These are phyloP conservation scores for Drosophila dives DNA, from an alignment of 2,888 invertebrate genomes.

Conservation along the genomic window DNA sequence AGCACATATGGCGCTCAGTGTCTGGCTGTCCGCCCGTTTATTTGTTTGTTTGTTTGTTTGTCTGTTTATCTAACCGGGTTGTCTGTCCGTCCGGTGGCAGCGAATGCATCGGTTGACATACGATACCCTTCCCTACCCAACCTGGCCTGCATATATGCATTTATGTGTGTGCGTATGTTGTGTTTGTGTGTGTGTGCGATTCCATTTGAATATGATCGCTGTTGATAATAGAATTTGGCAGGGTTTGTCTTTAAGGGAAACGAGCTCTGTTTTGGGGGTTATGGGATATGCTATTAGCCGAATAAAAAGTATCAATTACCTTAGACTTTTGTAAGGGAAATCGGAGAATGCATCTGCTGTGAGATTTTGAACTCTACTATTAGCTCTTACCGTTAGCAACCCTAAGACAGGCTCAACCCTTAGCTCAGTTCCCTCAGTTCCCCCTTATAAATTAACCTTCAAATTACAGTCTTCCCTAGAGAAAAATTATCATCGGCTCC, in stretches of 20 bases:
- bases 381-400: background rate
- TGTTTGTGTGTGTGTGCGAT: conserved; percentile 21
- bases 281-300: conserved; percentile 16
- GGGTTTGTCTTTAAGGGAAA: conserved; percentile 47
- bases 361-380: background rate
- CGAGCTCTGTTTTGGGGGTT: background rate
- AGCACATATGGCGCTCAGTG: conserved; percentile 70
- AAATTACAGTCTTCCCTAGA: conserved; percentile 42
- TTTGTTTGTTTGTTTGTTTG: conserved; percentile 31
- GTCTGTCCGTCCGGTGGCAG: conserved; percentile 21
- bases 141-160: conserved; percentile 39
- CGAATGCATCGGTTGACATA: conserved; percentile 72
- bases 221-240: conserved; percentile 62
- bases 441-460: conserved; percentile 68
- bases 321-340: conserved; percentile 28
- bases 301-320: conserved; percentile 67
- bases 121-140: conserved; percentile 57
- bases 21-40: conserved; percentile 40
- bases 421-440: conserved; percentile 41
- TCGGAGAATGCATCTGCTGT: conserved; percentile 46
- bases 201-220: conserved; percentile 62
- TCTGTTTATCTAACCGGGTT: conserved; percentile 49
- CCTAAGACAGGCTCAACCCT: conserved; percentile 24
- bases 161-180: background rate
- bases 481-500: conserved; percentile 65